Percentiles rank a stretch among this genome's conserved stretches.
Evolutionary conservation across 2,113 vertebrate genomes (phyloP).

Genomic region (Budorcas taxicolor): DNA sequence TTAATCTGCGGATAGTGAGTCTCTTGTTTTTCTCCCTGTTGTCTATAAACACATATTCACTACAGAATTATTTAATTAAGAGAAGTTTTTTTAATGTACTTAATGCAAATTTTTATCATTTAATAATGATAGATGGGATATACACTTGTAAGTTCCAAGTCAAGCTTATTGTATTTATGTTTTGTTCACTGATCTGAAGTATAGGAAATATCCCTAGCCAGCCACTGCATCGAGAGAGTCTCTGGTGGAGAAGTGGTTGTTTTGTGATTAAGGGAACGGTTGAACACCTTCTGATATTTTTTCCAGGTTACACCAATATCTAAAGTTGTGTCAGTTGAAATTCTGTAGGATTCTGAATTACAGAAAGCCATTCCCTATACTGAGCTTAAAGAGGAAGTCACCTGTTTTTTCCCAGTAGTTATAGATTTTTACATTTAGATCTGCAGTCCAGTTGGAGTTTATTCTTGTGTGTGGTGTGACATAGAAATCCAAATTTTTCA

Average conservation of each 20-base stretch:
- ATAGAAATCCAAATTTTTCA: not conserved
- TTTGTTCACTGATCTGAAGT: not conserved
- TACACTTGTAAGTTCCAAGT: not conserved
- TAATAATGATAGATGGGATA: not conserved
- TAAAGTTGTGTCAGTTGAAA: not conserved
- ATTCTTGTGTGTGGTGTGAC: not conserved
- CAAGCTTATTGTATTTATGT: not conserved
- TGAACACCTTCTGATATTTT: not conserved
- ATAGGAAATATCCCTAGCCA: not conserved
- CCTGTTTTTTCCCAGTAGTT: not conserved
- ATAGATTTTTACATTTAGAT: not conserved
- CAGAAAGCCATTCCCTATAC: not conserved
- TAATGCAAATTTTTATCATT: not conserved
- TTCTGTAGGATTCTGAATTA: not conserved
- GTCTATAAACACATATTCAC: not conserved
- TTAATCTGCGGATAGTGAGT: not conserved
- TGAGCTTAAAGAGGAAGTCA: not conserved
- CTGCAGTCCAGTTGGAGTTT: not conserved
- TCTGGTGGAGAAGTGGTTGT: not conserved
- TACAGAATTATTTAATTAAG: constrained; percentile 2
- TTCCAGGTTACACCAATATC: not conserved
- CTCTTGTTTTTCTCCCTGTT: not conserved
- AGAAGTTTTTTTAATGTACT: not conserved
- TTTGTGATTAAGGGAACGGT: not conserved
- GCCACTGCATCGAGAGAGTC: not conserved